Percentiles rank a stretch among this genome's conserved stretches.
Evolutionary conservation across 2,888 invertebrate genomes (phyloP).

Genomic region (Rotaria magnacalcarata): DNA sequence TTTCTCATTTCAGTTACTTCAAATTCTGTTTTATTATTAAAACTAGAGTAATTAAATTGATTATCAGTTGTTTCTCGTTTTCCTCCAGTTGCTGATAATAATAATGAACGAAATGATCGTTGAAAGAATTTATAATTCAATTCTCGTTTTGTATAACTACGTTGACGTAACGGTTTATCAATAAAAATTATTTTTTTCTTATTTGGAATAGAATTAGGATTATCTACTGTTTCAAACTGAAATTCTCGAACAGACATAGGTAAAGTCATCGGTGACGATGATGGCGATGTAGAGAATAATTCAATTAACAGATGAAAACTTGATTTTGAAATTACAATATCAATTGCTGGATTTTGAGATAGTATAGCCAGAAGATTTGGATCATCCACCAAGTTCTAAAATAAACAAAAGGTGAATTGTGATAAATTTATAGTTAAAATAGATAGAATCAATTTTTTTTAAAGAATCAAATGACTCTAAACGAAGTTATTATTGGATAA

Average conservation of each 20-base stretch:
- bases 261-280: not conserved
- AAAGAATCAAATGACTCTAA: no score
- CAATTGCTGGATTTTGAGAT: not conserved
- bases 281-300: not conserved
- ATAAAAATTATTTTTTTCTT: slow-evolving; percentile 24
- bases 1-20: not conserved
- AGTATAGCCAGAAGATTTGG: slow-evolving; percentile 16
- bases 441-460: no score
- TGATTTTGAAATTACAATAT: not conserved
- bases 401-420: not conserved
- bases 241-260: not conserved
- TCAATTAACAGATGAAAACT: not conserved
- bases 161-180: slow-evolving; percentile 19
- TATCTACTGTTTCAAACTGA: not conserved
- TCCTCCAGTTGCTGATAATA: not conserved
- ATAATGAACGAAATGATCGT: slow-evolving; percentile 34
- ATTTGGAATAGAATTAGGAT: not conserved
- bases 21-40: not conserved
- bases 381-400: slow-evolving; percentile 13
- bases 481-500: no score
- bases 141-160: not conserved
- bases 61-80: not conserved
- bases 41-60: slow-evolving; percentile 9
- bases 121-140: not conserved
- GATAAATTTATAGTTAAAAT: not conserved